A percentile compares a stretch with the other conserved stretches of the same genome.
Conservation (phyloP, 2,113 vertebrate genomes). For the Cranoglanis bouderius region DNA sequence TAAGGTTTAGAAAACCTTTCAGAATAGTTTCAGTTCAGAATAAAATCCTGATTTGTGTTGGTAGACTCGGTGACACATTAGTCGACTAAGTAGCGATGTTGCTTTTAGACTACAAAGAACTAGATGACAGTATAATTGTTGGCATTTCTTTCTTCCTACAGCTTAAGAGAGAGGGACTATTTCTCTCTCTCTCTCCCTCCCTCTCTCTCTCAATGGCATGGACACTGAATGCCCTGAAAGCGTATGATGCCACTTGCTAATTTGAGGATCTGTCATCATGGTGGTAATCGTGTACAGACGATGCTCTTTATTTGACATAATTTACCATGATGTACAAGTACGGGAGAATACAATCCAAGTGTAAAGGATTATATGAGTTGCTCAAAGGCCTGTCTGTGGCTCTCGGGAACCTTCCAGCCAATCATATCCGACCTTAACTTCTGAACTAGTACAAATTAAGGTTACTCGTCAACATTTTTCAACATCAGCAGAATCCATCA, state of each 20-base stretch:
- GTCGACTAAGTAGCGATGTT: not conserved
- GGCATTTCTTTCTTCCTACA: not conserved
- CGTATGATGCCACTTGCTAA: not conserved
- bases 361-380: not conserved
- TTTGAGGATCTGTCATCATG: not conserved
- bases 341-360: not conserved
- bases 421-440: no score
- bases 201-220: no score
- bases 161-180: not conserved
- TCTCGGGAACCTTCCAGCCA: not conserved
- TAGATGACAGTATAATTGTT: not conserved
- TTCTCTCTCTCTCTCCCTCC: no score
- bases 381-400: not conserved
- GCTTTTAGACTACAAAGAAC: not conserved
- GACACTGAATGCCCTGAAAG: not conserved
- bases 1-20: not conserved
- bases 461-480: not conserved
- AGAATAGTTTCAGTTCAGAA: not conserved
- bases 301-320: not conserved
- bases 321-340: not conserved
- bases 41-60: not conserved
- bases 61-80: not conserved
- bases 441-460: not conserved
- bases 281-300: not conserved
- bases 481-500: conserved; percentile 14